These are phyloP conservation scores for Asarcornis scutulata DNA, from an alignment of 2,113 vertebrate species.

Conservation along the genomic window DNA sequence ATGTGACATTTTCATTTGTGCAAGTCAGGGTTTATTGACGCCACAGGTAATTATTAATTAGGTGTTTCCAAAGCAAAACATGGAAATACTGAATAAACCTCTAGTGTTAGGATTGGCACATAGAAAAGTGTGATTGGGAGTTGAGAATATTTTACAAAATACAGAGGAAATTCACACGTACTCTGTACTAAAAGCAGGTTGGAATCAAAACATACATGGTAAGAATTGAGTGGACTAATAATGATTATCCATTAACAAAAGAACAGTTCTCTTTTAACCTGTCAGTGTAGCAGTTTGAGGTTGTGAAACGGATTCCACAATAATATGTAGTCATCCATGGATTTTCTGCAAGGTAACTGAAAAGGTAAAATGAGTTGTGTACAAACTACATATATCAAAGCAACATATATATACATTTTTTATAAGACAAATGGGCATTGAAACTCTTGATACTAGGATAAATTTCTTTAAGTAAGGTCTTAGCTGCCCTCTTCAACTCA, in stretches of 20 bases:
- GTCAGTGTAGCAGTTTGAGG: background rate
- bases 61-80: conserved; percentile 27
- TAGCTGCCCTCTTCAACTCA: background rate
- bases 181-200: background rate
- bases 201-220: background rate
- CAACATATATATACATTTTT: background rate
- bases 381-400: background rate
- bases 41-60: conserved; percentile 23
- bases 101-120: background rate
- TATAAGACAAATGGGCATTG: background rate
- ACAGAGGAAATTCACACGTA: conserved; percentile 10
- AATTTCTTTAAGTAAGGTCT: background rate
- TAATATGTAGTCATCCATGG: background rate
- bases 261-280: background rate
- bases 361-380: background rate
- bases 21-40: conserved; percentile 52
- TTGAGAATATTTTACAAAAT: background rate
- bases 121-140: background rate
- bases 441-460: background rate
- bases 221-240: background rate
- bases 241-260: background rate
- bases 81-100: conserved; percentile 47
- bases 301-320: background rate
- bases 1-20: conserved; percentile 55
- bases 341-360: background rate